Evolutionary conservation across 2,113 vertebrate genomes (phyloP).

Genomic region (Cephalophus harveyi): DNA sequence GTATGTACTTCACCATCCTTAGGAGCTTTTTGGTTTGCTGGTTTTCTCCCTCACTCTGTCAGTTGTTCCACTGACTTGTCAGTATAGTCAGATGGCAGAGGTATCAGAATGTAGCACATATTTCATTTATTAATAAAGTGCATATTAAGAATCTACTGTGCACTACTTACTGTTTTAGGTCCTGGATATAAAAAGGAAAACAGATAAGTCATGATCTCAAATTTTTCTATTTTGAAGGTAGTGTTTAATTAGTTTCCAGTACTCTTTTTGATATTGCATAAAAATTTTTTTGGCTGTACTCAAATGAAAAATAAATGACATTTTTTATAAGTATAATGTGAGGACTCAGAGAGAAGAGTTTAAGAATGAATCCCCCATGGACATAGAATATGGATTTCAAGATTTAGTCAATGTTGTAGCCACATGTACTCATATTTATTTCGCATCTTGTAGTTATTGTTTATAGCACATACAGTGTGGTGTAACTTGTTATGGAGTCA

Average conservation of each 20-base stretch:
- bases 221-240: neutral
- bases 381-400: neutral
- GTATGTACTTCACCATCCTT: neutral
- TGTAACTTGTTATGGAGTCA: neutral
- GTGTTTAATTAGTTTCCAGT: neutral
- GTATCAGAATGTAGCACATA: neutral
- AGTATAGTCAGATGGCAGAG: neutral
- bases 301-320: neutral
- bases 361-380: neutral
- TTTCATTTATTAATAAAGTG: neutral
- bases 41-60: neutral
- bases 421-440: neutral
- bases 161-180: neutral
- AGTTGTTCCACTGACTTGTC: neutral
- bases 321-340: neutral
- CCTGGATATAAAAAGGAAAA: neutral
- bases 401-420: neutral
- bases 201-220: neutral
- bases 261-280: neutral
- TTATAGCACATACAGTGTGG: neutral
- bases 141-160: neutral
- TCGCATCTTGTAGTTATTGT: neutral
- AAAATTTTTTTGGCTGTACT: neutral
- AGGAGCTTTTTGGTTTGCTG: neutral
- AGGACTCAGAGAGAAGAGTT: neutral